Evolutionary conservation across 1,140 invertebrate species (phyloP).

Genomic region (Caenorhabditis brenneri): DNA sequence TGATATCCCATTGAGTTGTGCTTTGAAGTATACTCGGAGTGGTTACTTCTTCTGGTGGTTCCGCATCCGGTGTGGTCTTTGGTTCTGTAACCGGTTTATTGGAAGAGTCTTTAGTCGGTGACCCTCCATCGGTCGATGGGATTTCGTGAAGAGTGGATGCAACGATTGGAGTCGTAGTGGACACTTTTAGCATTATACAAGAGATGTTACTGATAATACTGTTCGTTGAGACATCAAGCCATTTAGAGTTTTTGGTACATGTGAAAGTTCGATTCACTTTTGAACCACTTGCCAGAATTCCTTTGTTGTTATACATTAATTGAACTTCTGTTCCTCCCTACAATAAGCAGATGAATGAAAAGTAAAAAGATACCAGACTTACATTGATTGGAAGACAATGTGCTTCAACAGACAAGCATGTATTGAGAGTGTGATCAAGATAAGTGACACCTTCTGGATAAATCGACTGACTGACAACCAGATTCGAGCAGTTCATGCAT

Average conservation of each 20-base stretch:
- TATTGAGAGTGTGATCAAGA: conserved; percentile 17
- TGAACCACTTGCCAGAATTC: neutral
- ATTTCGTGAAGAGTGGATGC: conserved; percentile 16
- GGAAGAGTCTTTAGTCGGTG: conserved; percentile 10
- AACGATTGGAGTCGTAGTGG: conserved; percentile 9
- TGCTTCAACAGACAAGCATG: conserved; percentile 28
- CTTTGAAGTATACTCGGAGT: neutral
- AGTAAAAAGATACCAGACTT: neutral
- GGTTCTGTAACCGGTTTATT: conserved; percentile 9
- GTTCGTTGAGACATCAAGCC: conserved; percentile 13
- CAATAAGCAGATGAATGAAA: neutral
- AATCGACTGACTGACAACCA: conserved; percentile 23
- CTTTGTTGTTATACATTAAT: conserved; percentile 14
- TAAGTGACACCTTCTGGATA: conserved; percentile 38
- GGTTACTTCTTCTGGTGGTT: conserved; percentile 9
- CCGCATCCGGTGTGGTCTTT: conserved; percentile 27
- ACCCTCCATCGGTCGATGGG: conserved; percentile 23
- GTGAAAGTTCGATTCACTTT: conserved; percentile 39
- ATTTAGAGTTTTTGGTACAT: conserved; percentile 30
- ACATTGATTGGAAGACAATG: conserved; percentile 40
- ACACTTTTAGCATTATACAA: conserved; percentile 1
- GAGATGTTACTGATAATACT: conserved; percentile 16
- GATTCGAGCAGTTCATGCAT: conserved; percentile 36
- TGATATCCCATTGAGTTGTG: neutral
- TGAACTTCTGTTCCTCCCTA: conserved; percentile 3